phyloP scores from a whole-genome alignment of 2,113 vertebrate genomes.

The Peucedramus taeniatus region DNA sequence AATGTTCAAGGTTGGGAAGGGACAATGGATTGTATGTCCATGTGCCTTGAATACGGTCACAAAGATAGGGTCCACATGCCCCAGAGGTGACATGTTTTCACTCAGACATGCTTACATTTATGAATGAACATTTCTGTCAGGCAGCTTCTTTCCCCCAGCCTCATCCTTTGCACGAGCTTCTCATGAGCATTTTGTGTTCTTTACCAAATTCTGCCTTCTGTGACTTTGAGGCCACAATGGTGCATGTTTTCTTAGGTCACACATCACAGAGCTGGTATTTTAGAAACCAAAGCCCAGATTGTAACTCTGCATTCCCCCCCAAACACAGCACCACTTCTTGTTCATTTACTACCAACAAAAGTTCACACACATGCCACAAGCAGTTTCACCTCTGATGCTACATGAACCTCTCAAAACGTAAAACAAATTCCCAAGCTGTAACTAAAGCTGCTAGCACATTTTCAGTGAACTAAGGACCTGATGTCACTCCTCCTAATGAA shows the following conservation, averaged over 20 bases:
- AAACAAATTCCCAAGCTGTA: neutral
- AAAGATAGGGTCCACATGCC: neutral
- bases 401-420: neutral
- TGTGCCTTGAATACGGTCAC: neutral
- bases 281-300: neutral
- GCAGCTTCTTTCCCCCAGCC: neutral
- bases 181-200: fast-evolving
- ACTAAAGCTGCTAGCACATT: neutral
- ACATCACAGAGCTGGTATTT: neutral
- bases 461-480: neutral
- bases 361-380: neutral
- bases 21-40: neutral
- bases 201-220: neutral
- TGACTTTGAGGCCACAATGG: neutral
- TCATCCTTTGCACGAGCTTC: neutral
- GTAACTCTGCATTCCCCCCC: neutral
- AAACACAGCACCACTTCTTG: neutral
- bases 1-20: fast-evolving
- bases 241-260: neutral
- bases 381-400: neutral
- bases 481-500: neutral
- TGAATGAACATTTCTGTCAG: neutral
- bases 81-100: neutral
- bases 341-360: neutral
- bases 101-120: neutral